Evolutionary conservation across 2,113 vertebrate species (phyloP), one percentile per base, ranked within the genome.

Genomic region (Oxyura jamaicensis): DNA sequence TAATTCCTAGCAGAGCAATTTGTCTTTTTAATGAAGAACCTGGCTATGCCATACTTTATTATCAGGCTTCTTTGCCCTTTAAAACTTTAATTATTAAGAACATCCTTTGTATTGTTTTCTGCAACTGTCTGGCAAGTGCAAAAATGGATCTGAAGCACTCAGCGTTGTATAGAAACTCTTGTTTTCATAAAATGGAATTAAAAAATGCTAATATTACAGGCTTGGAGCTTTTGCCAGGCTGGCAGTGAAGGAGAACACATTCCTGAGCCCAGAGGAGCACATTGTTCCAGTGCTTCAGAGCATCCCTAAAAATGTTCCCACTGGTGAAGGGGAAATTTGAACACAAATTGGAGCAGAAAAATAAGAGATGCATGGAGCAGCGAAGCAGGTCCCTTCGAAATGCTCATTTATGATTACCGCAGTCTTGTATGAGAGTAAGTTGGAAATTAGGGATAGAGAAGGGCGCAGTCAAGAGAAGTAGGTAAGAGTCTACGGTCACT

Each of bases 401-500:
- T 63, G 23, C 18, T 72, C 9, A 0, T 55, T n/a, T 56, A 12
- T 29, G 67, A 12, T 29, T 56, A 39, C 22, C 5, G 1, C 18
- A 42, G 31, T 41, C 53, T 77, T 14, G 31, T n/a, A 11, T 46
- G 66, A n/a, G 33, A 36, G 36, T 35, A 53, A 36, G 13, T 12
- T 63, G 33, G n/a, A 55, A 72, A 36, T 79, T 23, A 17, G 58
- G 66, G 39, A 35, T 50, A 36, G 52, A 39, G 35, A 69, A 50
- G 42, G 59, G 35, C 29, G 3, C 20, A 8, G 23, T 72, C 35
- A 52, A 42, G 59, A 82, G 60, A 26, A 52, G 36, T 11, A 36
- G 23, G 25, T 28, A 23, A 8, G 67, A 39, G 41, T 29, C 33
- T 42, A 14, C 0, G 1, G 3, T 50, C 0, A 0, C 21, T 25